phyloP scores from a whole-genome alignment of 2,797 vertebrate genomes.

The Rhodeus uyekii region DNA sequence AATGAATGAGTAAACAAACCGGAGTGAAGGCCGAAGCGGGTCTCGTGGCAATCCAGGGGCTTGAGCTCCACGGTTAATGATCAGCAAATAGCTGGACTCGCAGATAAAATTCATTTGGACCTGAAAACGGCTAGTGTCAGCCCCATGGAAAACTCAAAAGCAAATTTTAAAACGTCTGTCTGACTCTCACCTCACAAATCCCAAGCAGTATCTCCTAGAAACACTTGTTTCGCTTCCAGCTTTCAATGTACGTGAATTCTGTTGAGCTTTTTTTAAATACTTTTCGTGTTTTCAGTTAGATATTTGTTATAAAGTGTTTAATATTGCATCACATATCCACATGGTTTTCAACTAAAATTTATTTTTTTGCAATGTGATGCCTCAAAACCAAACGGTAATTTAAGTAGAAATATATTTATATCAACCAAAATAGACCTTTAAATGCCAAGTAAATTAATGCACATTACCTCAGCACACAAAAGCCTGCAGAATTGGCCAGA shows the following conservation, averaged over 20 bases:
- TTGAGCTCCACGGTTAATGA: constrained; percentile 67
- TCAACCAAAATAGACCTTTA: background rate
- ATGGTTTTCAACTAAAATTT: constrained; percentile 12
- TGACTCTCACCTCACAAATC: constrained; percentile 2
- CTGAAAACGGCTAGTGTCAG: constrained; percentile 60
- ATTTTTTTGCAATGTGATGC: background rate
- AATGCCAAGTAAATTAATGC: constrained; percentile 26
- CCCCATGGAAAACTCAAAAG: constrained; percentile 58
- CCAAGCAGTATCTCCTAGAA: constrained; percentile 7
- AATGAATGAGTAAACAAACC: constrained; percentile 74
- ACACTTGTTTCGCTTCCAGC: constrained; percentile 7
- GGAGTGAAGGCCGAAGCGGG: constrained; percentile 58
- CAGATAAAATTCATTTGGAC: constrained; percentile 73
- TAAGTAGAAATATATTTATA: constrained; percentile 8
- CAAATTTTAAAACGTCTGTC: background rate
- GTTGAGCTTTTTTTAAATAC: background rate
- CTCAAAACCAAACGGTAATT: constrained; percentile 2
- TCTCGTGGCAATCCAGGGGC: constrained; percentile 65
- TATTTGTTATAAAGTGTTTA: background rate
- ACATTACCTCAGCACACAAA: background rate
- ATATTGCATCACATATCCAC: background rate
- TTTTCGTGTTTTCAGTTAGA: background rate
- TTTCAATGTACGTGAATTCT: background rate
- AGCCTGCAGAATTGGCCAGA: constrained; percentile 10
- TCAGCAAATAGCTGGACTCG: constrained; percentile 75